A percentile compares a stretch with the other conserved stretches of the same genome.
Evolutionary conservation across 92 coral and sea anemone species (phyloP).

Genomic region (Phymanthus crucifer): DNA sequence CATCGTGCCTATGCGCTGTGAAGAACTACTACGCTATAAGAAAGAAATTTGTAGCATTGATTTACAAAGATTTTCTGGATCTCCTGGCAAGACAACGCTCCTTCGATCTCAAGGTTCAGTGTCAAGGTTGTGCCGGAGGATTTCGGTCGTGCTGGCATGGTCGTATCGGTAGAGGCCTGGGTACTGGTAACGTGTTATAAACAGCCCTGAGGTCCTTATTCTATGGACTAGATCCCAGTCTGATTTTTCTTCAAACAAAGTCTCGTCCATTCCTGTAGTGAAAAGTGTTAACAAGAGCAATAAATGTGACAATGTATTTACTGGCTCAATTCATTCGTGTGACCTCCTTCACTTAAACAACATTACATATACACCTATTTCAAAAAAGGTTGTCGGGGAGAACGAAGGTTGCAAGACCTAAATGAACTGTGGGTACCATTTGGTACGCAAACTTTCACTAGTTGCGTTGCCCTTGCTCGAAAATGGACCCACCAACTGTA

Average conservation of each 20-base stretch:
- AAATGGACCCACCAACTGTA: too few species aligned
- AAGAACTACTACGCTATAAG: not conserved
- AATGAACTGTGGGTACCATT: too few species aligned
- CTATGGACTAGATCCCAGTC: conserved; percentile 68
- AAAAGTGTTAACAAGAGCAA: not conserved
- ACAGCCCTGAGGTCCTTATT: conserved; percentile 40
- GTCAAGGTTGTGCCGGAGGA: not conserved
- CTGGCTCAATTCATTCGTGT: not conserved
- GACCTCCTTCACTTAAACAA: too few species aligned
- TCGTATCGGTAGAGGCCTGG: conserved; percentile 58
- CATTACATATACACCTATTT: too few species aligned
- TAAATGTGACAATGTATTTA: not conserved
- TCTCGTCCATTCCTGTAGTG: conserved; percentile 59
- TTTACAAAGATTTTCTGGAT: not conserved
- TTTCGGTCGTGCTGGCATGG: conserved; percentile 23
- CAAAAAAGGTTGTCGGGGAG: too few species aligned
- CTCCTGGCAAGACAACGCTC: not conserved
- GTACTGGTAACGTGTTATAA: conserved; percentile 42
- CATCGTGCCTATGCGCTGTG: too few species aligned
- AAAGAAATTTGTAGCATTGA: not conserved
- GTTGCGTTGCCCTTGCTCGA: too few species aligned
- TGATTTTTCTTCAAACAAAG: conserved; percentile 31
- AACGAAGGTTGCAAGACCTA: too few species aligned
- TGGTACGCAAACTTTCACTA: too few species aligned
- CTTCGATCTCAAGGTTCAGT: not conserved